Base-by-base conservation (phyloP, 2,888 invertebrate species). In the Hypselothyrea guttata region DNA sequence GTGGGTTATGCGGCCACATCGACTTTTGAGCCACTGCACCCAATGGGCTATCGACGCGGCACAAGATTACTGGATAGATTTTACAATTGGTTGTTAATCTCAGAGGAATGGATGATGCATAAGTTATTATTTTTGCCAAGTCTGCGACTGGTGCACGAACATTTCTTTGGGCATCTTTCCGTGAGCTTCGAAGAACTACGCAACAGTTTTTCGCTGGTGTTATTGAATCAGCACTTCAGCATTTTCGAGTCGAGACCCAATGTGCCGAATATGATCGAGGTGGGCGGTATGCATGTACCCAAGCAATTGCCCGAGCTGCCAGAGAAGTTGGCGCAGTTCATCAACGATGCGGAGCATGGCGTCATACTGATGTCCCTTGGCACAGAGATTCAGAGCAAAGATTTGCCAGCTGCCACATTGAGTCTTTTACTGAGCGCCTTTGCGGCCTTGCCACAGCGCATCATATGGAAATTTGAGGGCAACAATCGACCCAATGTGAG, bases 281-380 rank as follows among this genome's bases (percentile, higher is more conserved):
- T 90, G 2, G 89, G 84, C 0, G 90, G 89, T 1, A 73, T 90
- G 56, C 89, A 90, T 58, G 72, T 90, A 5, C 86, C 88, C 27
- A 75, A 71, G 0, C 38, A 77, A 22, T n/a, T 48, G 7, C 75
- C 71, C 0, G 63, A 73, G 1, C 46, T 90, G 1, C 84, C 90
- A 0, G 13, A 8, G 2, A 85, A 90, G 16, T 70, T 91, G 8
- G 70, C 86, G 15, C 53, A 75, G 11, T 90, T 90, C 35, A 61
- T 91, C 1, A 90, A 91, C 42, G 89, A 89, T 1, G 69, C 81
- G 0, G 70, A 62, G n/a, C 73, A 91, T 42, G 91, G 91, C 1
- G 90, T 88, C 0, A 86, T 91, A 2, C 88, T 89, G 49, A 90
- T 91, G 67, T 86, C 90, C 0, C 79, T 92, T 73, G 92, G 92